Conservation (phyloP, 1,140 invertebrate genomes). For the Drosophila subobscura region DNA sequence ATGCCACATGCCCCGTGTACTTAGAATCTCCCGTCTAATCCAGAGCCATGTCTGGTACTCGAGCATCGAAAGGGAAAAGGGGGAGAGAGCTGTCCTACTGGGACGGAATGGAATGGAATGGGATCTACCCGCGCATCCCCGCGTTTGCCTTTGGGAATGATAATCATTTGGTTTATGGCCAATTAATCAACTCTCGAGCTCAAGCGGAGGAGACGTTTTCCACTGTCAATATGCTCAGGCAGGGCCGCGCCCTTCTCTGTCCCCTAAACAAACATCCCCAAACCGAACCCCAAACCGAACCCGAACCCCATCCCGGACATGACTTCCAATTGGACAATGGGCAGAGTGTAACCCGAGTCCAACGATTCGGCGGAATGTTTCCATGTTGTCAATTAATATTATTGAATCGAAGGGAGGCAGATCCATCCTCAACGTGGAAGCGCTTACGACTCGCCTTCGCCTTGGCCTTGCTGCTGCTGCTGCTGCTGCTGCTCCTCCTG, state of each 20-base stretch:
- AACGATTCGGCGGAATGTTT: constrained; percentile 12
- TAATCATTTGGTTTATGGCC: constrained; percentile 71
- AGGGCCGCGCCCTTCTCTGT: constrained; percentile 35
- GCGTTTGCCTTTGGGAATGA: constrained; percentile 33
- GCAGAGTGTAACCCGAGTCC: constrained; percentile 38
- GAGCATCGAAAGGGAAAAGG: neutral
- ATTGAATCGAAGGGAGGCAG: constrained; percentile 45
- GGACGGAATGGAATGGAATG: neutral
- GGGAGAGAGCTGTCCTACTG: neutral
- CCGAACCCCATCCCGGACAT: constrained; percentile 24
- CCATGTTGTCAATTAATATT: constrained; percentile 71
- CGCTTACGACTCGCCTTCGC: constrained; percentile 32
- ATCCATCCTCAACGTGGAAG: constrained; percentile 37
- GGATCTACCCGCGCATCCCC: neutral
- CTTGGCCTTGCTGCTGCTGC: constrained; percentile 38
- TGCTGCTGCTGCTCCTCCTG: too few relatives aligned
- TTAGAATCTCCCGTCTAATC: constrained; percentile 12
- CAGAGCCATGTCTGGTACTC: constrained; percentile 4
- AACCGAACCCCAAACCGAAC: too few relatives aligned
- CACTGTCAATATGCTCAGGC: constrained; percentile 18
- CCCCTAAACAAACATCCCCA: constrained; percentile 30
- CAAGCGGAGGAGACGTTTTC: constrained; percentile 21
- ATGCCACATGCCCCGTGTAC: constrained; percentile 15
- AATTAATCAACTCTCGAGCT: constrained; percentile 62
- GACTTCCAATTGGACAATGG: constrained; percentile 37